Evolutionary conservation across 2,113 vertebrate species (phyloP).

Genomic region (Oreotrochilus melanogaster): DNA sequence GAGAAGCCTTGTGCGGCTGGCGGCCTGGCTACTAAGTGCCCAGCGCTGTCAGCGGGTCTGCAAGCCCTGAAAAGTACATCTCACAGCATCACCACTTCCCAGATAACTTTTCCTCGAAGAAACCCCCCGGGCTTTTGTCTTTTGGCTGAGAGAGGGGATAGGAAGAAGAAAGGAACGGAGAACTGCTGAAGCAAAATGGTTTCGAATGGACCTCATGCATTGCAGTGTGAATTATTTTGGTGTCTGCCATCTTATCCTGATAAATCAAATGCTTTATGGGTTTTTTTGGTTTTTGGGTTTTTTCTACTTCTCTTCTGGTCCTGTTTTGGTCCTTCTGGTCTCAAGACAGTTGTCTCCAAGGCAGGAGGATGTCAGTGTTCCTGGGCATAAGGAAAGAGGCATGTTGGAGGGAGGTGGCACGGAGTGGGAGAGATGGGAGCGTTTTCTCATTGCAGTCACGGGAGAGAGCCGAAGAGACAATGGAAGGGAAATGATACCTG

Average conservation of each 20-base stretch:
- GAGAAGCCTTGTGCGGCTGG: background rate
- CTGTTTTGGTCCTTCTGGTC: background rate
- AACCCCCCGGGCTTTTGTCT: background rate
- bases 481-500: background rate
- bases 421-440: background rate
- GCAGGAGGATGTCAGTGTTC: background rate
- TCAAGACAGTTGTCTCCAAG: background rate
- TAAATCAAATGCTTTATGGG: background rate
- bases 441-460: background rate
- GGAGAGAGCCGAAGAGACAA: background rate
- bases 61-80: background rate
- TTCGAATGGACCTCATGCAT: background rate
- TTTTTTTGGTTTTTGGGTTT: too few species aligned
- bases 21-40: too few species aligned
- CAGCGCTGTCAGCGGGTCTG: fast-evolving
- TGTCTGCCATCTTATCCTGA: background rate
- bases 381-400: background rate
- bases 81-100: fast-evolving
- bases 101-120: background rate
- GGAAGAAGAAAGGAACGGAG: background rate
- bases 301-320: background rate
- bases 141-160: background rate
- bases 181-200: background rate
- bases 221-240: background rate
- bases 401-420: background rate